Evolutionary conservation across 1,140 invertebrate genomes (phyloP), one percentile per base, ranked within the genome.

Genomic region (Globodera ellingtonae): DNA sequence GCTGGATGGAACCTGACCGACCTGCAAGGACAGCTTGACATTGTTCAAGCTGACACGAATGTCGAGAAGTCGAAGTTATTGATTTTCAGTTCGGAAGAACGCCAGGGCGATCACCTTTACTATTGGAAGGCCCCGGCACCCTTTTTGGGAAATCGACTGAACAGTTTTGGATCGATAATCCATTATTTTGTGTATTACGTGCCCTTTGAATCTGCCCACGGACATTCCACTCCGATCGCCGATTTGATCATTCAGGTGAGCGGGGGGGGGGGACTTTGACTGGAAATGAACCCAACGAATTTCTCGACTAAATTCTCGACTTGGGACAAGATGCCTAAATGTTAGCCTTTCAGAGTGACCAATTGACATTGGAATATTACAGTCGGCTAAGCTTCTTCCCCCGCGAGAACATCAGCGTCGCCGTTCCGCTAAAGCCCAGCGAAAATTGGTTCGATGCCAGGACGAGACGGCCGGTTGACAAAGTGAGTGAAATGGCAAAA

Each of bases 81-180:
- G 21, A 81, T 84, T 9, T 84, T 85, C 67, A 84, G 78, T 75
- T 81, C 76, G 21, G 84, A 84, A 24, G 81, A 84, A 15, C 72
- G 83, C 6, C 70, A 85, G 90, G 91, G 13, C 92, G 93, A 86
- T n/a, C 35, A 72, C 18, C 72, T 93, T 69, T 95, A 94, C 86
- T 98, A 95, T 90, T 98, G 95, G 95, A 90, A 93, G 78, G 94
- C 94, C 47, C 95, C 95, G 6, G 89, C 92, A 79, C 89, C 90
- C 79, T 92, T 93, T 82, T 85, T 90, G 75, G 91, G 92, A 0
- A 91, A 91, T 56, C 82, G 90, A 90, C 75, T 92, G 71, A 92
- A 93, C 75, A 93, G 93, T 71, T 99, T 98, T 90, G 95, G 95
- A 0, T 93, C 94, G 7, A 92, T 92, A 72, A 88, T 98, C 9